Conservation (phyloP, 2,888 invertebrate genomes). For the Chamaedrilus cognettii region DNA sequence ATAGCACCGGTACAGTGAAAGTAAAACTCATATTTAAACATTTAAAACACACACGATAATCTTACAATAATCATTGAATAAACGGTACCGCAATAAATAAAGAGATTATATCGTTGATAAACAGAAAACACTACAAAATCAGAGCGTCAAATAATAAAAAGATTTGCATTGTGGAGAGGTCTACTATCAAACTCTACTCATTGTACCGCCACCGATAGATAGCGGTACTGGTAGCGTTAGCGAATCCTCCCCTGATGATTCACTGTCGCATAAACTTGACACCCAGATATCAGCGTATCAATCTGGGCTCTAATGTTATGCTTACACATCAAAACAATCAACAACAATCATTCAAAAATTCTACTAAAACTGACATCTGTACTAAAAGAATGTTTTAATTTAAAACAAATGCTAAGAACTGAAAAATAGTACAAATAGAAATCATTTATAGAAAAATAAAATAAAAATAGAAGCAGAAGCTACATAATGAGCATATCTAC, state of each 20-base stretch:
- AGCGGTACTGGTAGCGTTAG: constrained; percentile 25
- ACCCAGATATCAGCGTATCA: constrained; percentile 27
- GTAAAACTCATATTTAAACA: too few species aligned
- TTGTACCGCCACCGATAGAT: background rate
- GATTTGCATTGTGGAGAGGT: constrained; percentile 23
- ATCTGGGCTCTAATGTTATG: constrained; percentile 33
- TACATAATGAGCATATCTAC: background rate
- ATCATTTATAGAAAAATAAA: too few species aligned
- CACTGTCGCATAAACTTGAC: constrained; percentile 34
- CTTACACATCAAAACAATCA: background rate
- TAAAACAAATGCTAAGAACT: background rate
- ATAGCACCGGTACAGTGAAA: too few species aligned
- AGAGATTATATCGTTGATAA: too few species aligned
- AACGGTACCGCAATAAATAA: too few species aligned
- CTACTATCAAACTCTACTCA: constrained; percentile 36
- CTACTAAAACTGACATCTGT: too few species aligned
- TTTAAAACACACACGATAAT: too few species aligned
- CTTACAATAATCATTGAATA: too few species aligned
- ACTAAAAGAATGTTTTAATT: too few species aligned
- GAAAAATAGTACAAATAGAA: background rate
- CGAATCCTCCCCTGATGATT: constrained; percentile 19
- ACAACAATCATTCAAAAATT: background rate
- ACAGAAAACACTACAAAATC: too few species aligned
- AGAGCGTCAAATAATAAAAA: too few species aligned
- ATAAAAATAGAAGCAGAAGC: background rate